Percentiles rank a stretch among this genome's conserved stretches.
These are phyloP conservation scores for Sebastes minor DNA, from an alignment of 2,797 vertebrate species.

Conservation along the genomic window DNA sequence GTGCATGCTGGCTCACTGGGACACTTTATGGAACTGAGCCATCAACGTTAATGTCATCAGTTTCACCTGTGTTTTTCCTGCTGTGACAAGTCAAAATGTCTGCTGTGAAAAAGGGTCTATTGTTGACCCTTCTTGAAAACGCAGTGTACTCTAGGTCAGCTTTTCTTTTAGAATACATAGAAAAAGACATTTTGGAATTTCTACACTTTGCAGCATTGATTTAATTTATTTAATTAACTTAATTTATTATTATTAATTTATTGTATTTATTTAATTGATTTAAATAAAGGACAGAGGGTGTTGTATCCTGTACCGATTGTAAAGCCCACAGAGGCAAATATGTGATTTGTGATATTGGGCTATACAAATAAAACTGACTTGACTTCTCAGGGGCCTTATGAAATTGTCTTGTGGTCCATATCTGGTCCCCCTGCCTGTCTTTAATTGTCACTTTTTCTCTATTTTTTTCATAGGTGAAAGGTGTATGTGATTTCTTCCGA, in stretches of 20 bases:
- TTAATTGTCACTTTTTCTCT: not conserved
- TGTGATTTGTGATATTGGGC: no score
- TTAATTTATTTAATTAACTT: no score
- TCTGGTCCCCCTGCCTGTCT: not conserved
- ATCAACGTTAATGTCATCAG: no score
- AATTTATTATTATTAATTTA: no score
- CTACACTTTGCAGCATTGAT: not conserved
- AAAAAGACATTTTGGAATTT: not conserved
- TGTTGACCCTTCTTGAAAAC: not conserved
- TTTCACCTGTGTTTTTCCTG: no score
- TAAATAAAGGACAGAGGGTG: not conserved
- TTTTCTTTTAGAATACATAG: not conserved
- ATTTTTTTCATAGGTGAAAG: constrained; percentile 80
- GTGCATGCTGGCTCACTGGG: no score
- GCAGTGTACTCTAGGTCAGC: not conserved
- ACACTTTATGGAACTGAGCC: no score
- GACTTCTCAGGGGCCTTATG: not conserved
- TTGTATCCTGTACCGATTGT: no score
- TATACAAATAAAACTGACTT: not conserved
- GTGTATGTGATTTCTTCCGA: constrained; percentile 92
- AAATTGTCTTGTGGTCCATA: not conserved
- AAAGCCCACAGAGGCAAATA: no score
- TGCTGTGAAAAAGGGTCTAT: no score
- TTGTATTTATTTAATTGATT: not conserved
- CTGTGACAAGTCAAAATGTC: no score